Evolutionary conservation across 2,797 vertebrate genomes (phyloP).

Genomic region (Manis pentadactyla): DNA sequence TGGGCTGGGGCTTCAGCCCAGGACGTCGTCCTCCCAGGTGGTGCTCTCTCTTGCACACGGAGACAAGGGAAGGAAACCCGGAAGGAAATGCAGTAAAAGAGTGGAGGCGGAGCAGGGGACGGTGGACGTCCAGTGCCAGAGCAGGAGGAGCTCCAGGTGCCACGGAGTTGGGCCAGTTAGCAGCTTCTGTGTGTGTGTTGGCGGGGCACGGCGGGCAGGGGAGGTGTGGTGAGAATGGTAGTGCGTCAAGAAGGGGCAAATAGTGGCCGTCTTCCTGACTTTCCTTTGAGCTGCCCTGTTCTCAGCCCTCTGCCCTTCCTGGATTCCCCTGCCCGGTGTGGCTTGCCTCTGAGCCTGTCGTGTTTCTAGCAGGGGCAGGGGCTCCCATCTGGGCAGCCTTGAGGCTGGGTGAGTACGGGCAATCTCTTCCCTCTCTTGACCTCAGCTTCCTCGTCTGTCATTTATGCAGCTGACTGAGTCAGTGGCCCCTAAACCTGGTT

Average conservation of each 20-base stretch:
- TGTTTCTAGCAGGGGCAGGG: background rate
- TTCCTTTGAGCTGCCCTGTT: background rate
- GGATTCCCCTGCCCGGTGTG: background rate
- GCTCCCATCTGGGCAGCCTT: background rate
- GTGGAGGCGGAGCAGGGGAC: background rate
- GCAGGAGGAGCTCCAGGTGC: background rate
- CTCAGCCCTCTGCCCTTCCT: background rate
- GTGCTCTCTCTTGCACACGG: background rate
- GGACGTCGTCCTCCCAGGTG: background rate
- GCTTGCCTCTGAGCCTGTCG: background rate
- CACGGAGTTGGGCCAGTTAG: background rate
- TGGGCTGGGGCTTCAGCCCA: background rate
- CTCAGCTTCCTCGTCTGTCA: background rate
- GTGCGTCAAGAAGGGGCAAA: background rate
- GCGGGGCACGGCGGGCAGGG: background rate
- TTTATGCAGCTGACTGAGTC: background rate
- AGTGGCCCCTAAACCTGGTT: background rate
- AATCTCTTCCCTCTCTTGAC: background rate
- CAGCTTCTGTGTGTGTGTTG: no score
- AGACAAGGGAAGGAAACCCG: background rate
- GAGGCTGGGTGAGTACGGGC: background rate
- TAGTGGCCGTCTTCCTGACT: background rate
- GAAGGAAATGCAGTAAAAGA: background rate
- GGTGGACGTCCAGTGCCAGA: background rate
- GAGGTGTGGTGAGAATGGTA: background rate